Conservation (phyloP, 2,888 invertebrate genomes). For the Tetrapedia diversipes region DNA sequence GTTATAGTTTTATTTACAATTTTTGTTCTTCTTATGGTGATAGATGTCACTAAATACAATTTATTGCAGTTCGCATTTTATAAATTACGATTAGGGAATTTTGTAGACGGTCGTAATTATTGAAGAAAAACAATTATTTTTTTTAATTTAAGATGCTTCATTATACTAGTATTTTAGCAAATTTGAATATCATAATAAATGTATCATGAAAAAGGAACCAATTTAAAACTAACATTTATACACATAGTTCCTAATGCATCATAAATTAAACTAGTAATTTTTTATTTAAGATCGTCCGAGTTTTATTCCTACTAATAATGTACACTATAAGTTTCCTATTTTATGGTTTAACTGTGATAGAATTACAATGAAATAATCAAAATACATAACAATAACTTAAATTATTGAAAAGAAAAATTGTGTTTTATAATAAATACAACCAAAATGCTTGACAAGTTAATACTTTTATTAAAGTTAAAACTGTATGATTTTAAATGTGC, state of each 20-base stretch:
- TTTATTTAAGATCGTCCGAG: neutral
- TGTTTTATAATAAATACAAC: neutral
- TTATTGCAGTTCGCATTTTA: neutral
- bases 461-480: constrained; percentile 27
- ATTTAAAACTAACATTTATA: constrained; percentile 4
- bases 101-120: no score
- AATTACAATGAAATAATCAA: constrained; percentile 1
- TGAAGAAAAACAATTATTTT: no score
- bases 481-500: neutral
- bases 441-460: constrained; percentile 13
- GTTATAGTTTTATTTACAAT: constrained; percentile 37
- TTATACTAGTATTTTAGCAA: no score
- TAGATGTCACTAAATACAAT: constrained; percentile 34
- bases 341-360: neutral
- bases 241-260: neutral
- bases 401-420: neutral
- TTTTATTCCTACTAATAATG: neutral
- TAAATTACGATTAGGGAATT: neutral
- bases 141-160: no score
- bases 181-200: neutral
- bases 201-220: neutral
- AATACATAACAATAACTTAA: no score
- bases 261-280: constrained; percentile 13
- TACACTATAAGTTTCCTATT: neutral
- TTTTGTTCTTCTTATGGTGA: constrained; percentile 13